These are phyloP conservation scores for Fragum whitleyi DNA, from an alignment of 2,888 invertebrate genomes.

Conservation along the genomic window DNA sequence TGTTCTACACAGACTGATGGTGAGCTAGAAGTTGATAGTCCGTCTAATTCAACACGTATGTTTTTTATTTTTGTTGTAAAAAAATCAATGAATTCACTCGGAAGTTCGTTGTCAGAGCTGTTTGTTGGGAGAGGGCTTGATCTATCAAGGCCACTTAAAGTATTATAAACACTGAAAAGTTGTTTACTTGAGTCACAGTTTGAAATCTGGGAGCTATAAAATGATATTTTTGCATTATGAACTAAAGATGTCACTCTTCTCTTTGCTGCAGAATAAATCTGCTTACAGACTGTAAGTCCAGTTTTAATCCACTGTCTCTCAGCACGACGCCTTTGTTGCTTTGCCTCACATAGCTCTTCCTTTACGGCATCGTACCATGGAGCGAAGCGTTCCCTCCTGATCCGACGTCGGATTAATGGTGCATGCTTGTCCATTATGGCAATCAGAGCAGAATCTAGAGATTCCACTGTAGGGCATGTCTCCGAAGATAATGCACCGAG, in stretches of 20 bases:
- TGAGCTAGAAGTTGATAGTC: too few relatives aligned
- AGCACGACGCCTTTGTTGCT: not conserved
- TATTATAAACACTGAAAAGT: not conserved
- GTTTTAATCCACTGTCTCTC: not conserved
- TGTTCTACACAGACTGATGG: not conserved
- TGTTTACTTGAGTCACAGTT: not conserved
- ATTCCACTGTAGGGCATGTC: not conserved
- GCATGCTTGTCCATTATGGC: not conserved
- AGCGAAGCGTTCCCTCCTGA: not conserved
- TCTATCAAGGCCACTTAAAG: not conserved
- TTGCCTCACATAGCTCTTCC: not conserved
- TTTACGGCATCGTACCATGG: not conserved
- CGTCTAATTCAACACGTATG: not conserved
- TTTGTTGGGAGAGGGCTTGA: not conserved
- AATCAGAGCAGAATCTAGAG: not conserved
- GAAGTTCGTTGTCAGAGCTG: not conserved
- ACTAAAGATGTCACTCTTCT: not conserved
- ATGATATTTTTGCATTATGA: not conserved
- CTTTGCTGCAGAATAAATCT: not conserved
- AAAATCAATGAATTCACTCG: not conserved
- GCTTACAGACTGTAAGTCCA: not conserved
- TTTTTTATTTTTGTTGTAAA: not conserved
- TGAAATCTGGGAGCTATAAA: not conserved
- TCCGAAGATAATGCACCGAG: not conserved
- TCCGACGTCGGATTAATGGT: not conserved